Evolutionary conservation across 2,113 vertebrate species (phyloP).

Genomic region (Melierax canorus): DNA sequence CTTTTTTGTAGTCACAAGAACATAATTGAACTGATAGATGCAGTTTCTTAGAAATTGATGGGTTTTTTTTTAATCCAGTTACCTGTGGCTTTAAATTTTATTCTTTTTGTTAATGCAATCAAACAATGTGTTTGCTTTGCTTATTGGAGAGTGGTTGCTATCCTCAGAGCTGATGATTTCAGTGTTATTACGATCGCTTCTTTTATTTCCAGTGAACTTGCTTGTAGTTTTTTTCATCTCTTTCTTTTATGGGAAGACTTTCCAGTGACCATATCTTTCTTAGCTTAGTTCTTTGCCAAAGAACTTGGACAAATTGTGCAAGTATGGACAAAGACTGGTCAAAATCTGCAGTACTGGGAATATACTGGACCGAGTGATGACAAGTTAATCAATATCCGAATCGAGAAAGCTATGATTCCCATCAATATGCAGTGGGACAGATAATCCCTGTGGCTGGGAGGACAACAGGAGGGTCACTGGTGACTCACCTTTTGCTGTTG

Average conservation of each 20-base stretch:
- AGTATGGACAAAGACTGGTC: background rate
- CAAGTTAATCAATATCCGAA: background rate
- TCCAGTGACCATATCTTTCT: background rate
- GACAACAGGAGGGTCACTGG: rapidly evolving
- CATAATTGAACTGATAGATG: background rate
- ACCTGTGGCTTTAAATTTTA: background rate
- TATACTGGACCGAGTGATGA: background rate
- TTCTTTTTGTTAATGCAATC: background rate
- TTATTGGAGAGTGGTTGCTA: background rate
- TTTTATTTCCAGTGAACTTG: background rate
- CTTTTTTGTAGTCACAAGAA: background rate
- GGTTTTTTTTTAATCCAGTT: background rate
- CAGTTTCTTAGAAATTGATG: background rate
- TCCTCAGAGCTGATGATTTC: background rate
- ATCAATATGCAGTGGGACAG: background rate
- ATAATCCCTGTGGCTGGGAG: background rate
- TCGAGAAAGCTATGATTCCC: background rate
- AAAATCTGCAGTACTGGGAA: background rate
- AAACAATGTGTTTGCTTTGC: background rate
- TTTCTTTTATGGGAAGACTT: background rate
- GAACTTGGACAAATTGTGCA: background rate
- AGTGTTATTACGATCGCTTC: background rate
- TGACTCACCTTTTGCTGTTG: background rate
- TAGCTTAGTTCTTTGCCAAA: background rate
- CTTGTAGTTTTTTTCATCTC: background rate